A percentile compares a stretch with the other conserved stretches of the same genome.
Conservation (phyloP, 2,797 vertebrate genomes). For the Hephaestus fuliginosus region DNA sequence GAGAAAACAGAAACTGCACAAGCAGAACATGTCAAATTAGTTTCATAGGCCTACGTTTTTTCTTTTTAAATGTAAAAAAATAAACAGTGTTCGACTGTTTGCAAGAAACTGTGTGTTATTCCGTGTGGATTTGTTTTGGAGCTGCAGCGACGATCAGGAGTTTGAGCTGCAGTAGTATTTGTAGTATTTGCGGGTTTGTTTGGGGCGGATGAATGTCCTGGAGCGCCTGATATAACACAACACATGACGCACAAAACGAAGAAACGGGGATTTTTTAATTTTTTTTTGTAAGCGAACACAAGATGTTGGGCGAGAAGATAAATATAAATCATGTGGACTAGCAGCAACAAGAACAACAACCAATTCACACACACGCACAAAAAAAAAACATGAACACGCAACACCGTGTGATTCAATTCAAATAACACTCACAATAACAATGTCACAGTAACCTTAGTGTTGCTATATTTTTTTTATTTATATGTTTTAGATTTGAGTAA, state of each 20-base stretch:
- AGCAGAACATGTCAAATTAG: neutral
- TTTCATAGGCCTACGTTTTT: too few relatives aligned
- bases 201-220: neutral
- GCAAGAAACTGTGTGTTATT: neutral
- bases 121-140: neutral
- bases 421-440: neutral
- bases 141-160: neutral
- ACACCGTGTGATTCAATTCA: neutral
- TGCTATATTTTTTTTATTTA: neutral
- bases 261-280: neutral
- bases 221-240: neutral
- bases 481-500: neutral
- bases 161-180: neutral
- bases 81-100: neutral
- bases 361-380: neutral
- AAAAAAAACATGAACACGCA: neutral
- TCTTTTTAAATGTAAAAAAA: neutral
- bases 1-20: neutral
- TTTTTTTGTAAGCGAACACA: constrained; percentile 9
- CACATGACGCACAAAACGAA: neutral
- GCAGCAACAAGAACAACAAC: neutral
- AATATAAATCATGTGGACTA: neutral
- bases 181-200: constrained; percentile 6
- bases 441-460: neutral
- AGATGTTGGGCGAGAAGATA: neutral